Conservation (phyloP, 2,888 invertebrate species). For the Oscheius onirici region DNA sequence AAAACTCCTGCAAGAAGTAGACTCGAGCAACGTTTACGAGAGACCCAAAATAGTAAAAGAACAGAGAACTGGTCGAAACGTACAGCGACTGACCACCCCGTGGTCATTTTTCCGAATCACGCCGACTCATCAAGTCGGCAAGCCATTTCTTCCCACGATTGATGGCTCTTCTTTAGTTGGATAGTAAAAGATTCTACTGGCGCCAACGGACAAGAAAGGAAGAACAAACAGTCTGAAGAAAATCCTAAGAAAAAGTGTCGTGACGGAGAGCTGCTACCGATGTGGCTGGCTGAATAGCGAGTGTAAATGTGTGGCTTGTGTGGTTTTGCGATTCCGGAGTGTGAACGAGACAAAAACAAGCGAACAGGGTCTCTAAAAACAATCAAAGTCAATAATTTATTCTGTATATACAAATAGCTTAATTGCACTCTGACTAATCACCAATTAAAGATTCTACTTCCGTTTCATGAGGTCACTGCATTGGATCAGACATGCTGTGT, state of each 20-base stretch:
- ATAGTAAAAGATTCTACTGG: not conserved
- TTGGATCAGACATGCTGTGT: slow-evolving; percentile 70
- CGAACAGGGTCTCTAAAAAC: no score
- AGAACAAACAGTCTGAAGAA: not conserved
- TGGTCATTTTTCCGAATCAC: not conserved
- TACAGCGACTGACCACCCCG: not conserved
- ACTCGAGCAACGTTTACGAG: no score
- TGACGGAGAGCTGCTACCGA: slow-evolving; percentile 16
- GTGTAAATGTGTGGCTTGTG: not conserved
- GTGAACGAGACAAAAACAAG: no score
- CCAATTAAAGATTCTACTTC: slow-evolving; percentile 1
- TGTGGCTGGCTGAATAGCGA: slow-evolving; percentile 6
- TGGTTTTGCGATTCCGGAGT: slow-evolving; percentile 11
- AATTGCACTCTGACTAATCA: slow-evolving; percentile 27
- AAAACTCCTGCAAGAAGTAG: no score
- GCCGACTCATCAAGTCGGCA: not conserved
- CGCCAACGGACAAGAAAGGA: not conserved
- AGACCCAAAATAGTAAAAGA: no score
- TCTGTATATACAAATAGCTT: slow-evolving; percentile 27
- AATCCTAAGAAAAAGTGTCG: not conserved
- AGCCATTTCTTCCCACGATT: not conserved
- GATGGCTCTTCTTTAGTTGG: not conserved
- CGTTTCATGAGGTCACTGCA: slow-evolving; percentile 66
- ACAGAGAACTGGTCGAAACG: no score
- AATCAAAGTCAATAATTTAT: not conserved